Evolutionary conservation across 2,113 vertebrate species (phyloP).

Genomic region (Hyperopisus bebe): DNA sequence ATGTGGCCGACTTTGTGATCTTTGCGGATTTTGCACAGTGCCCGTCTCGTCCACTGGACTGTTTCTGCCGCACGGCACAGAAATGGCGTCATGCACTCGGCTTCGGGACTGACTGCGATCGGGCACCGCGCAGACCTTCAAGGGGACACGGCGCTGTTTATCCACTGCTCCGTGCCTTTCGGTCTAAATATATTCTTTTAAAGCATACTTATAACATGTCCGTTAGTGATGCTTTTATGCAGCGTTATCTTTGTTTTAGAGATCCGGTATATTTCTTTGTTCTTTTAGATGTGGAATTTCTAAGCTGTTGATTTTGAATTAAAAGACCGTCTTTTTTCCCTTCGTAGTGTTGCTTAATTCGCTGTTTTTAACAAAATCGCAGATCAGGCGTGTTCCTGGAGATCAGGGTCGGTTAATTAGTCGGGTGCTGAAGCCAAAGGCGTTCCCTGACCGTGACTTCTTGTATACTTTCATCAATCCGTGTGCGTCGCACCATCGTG

Average conservation of each 20-base stretch:
- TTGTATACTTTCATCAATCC: not conserved
- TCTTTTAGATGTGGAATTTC: not conserved
- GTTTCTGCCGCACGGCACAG: constrained; percentile 1
- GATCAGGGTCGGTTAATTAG: not conserved
- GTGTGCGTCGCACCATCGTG: not conserved
- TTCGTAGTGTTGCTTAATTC: not conserved
- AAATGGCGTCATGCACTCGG: constrained; percentile 19
- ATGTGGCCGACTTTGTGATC: not conserved
- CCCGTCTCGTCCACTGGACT: not conserved
- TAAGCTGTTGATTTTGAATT: not conserved
- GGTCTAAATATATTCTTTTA: not conserved
- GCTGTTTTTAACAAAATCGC: not conserved
- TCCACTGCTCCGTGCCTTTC: not conserved
- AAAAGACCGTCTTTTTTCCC: not conserved
- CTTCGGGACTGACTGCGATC: not conserved
- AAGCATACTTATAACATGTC: not conserved
- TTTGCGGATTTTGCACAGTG: not conserved
- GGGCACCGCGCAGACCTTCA: not conserved
- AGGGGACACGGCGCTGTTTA: not conserved
- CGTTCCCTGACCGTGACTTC: not conserved
- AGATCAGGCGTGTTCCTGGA: not conserved
- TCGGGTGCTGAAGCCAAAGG: not conserved
- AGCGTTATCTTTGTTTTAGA: not conserved
- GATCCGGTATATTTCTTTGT: not conserved
- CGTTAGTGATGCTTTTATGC: not conserved